Percentiles rank a stretch among this genome's conserved stretches.
phyloP scores from a whole-genome alignment of 2,113 vertebrate species.

The Boulengeromyrus knoepffleri region DNA sequence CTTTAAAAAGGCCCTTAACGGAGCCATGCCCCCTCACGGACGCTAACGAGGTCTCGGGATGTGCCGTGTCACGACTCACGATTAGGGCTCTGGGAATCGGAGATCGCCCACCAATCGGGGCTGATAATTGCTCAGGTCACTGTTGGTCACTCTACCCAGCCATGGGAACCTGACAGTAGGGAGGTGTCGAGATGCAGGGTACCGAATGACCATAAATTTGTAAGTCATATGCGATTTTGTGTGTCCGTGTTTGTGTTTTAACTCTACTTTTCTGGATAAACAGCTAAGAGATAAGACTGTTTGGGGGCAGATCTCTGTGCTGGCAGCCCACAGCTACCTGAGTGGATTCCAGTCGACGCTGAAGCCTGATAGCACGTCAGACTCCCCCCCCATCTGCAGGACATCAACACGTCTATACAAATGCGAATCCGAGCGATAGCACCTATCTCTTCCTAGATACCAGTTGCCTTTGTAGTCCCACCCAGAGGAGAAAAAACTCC shows the following conservation, averaged over 20 bases:
- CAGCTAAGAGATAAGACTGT: not conserved
- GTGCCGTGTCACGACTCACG: not conserved
- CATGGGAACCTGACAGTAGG: not conserved
- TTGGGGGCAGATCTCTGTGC: not conserved
- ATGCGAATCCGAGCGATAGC: not conserved
- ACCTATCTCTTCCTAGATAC: not conserved
- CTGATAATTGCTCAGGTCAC: not conserved
- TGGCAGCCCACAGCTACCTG: too few relatives aligned
- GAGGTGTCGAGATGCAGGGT: not conserved
- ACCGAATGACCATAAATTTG: not conserved
- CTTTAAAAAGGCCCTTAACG: slow-evolving; percentile 36
- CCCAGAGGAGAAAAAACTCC: not conserved
- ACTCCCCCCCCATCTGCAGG: not conserved
- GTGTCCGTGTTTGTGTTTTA: not conserved
- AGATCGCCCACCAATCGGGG: not conserved
- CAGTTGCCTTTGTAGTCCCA: not conserved
- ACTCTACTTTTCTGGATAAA: not conserved
- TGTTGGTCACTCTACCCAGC: not conserved
- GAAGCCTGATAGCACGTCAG: not conserved
- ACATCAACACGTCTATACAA: not conserved
- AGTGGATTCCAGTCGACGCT: not conserved
- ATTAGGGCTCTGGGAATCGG: not conserved
- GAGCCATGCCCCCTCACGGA: slow-evolving; percentile 16
- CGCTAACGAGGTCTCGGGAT: not conserved
- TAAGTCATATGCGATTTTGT: not conserved